These are phyloP conservation scores for Patella depressa DNA, from an alignment of 2,888 invertebrate genomes.

Conservation along the genomic window DNA sequence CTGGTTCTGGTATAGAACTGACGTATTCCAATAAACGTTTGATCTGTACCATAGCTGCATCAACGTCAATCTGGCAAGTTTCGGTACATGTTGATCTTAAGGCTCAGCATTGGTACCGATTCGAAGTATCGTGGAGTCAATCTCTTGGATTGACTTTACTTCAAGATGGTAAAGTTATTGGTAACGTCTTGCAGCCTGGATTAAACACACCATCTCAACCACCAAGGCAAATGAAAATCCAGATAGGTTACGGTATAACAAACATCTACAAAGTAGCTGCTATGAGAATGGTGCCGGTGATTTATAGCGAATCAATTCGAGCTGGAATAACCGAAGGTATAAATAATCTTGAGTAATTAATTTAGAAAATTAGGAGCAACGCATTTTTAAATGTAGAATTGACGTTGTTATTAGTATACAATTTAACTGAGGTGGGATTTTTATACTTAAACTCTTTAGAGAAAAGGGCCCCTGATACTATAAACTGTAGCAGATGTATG, in stretches of 20 bases:
- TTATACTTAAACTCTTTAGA: too few species aligned
- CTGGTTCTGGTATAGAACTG: conserved; percentile 41
- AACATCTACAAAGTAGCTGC: neutral
- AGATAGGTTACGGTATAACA: neutral
- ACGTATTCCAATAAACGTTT: conserved; percentile 37
- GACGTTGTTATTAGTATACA: too few species aligned
- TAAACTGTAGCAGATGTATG: too few species aligned
- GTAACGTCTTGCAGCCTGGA: conserved; percentile 35
- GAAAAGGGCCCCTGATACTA: too few species aligned
- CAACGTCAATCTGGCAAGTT: conserved; percentile 42
- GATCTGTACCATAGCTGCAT: conserved; percentile 44
- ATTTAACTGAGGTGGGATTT: too few species aligned
- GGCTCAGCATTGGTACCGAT: conserved; percentile 45
- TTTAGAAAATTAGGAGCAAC: too few species aligned
- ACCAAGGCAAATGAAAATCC: neutral
- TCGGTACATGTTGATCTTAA: conserved; percentile 32
- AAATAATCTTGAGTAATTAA: too few species aligned
- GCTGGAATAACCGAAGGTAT: neutral
- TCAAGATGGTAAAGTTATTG: conserved; percentile 41
- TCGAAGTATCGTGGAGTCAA: conserved; percentile 50
- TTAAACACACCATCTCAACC: neutral
- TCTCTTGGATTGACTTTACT: conserved; percentile 43
- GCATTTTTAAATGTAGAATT: too few species aligned
- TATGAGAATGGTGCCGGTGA: neutral
- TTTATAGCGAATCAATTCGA: neutral